phyloP scores from a whole-genome alignment of 1,140 invertebrate species.

The Neodiprion virginianus region DNA sequence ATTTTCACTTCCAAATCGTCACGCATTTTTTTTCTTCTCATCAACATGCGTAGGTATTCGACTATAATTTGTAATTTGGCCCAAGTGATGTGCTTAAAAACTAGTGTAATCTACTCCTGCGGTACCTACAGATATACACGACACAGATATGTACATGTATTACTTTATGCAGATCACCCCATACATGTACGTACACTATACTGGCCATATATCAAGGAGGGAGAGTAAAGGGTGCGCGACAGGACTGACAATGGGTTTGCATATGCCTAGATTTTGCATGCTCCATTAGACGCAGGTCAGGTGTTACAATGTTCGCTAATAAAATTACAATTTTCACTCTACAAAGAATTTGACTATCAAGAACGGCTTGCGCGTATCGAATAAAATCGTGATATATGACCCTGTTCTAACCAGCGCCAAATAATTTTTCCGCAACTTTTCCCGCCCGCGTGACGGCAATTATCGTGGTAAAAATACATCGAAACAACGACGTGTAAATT shows the following conservation, averaged over 20 bases:
- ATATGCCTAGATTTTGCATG: slow-evolving; percentile 47
- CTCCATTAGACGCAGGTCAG: slow-evolving; percentile 12
- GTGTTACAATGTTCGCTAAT: neutral
- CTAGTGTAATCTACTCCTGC: too few relatives aligned
- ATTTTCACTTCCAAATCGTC: too few relatives aligned
- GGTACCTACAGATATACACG: too few relatives aligned
- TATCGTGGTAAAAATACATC: too few relatives aligned
- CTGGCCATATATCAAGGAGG: neutral
- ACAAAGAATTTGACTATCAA: neutral
- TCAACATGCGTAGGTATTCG: too few relatives aligned
- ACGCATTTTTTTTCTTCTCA: too few relatives aligned
- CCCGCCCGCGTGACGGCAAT: too few relatives aligned
- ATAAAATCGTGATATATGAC: neutral
- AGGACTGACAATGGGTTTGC: slow-evolving; percentile 32
- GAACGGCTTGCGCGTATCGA: slow-evolving; percentile 5
- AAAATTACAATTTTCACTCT: slow-evolving; percentile 1
- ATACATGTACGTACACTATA: neutral
- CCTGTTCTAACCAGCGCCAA: neutral
- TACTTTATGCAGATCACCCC: too few relatives aligned
- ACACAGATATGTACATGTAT: too few relatives aligned
- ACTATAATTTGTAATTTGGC: too few relatives aligned
- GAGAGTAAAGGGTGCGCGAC: slow-evolving; percentile 1
- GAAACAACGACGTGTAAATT: too few relatives aligned
- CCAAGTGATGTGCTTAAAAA: too few relatives aligned
- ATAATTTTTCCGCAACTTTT: neutral